A percentile compares a stretch with the other conserved stretches of the same genome.
These are phyloP conservation scores for Sussaba pulchella DNA, from an alignment of 2,888 invertebrate species.

Conservation along the genomic window DNA sequence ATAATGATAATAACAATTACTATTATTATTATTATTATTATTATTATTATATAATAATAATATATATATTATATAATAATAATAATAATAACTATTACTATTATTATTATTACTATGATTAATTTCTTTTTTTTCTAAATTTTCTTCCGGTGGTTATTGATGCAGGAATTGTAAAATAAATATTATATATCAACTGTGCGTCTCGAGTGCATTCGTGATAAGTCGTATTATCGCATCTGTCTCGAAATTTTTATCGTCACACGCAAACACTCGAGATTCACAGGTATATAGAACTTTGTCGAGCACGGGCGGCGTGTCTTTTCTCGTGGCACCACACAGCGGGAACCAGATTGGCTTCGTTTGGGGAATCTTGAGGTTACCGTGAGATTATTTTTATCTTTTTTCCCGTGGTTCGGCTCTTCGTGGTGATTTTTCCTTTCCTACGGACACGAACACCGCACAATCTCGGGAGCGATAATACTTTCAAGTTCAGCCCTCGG, in stretches of 20 bases:
- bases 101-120: too few relatives aligned
- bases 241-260: constrained; percentile 44
- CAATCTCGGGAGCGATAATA: too few relatives aligned
- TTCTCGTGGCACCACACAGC: constrained; percentile 1
- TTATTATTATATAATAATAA: too few relatives aligned
- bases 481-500: constrained; percentile 3
- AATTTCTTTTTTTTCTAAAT: too few relatives aligned
- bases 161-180: constrained; percentile 6
- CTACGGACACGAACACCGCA: too few relatives aligned
- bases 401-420: constrained; percentile 6
- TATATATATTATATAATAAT: too few relatives aligned
- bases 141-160: too few relatives aligned
- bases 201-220: constrained; percentile 40
- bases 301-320: not conserved
- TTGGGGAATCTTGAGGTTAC: constrained; percentile 38
- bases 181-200: not conserved
- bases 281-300: constrained; percentile 44
- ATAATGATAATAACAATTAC: too few relatives aligned
- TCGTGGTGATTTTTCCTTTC: too few relatives aligned
- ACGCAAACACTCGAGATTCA: constrained; percentile 57
- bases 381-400: constrained; percentile 56
- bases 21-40: too few relatives aligned
- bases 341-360: constrained; percentile 20
- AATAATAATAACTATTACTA: too few relatives aligned
- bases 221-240: constrained; percentile 41